Base-by-base conservation (phyloP, 2,113 vertebrate species). In the Ellobius talpinus region DNA sequence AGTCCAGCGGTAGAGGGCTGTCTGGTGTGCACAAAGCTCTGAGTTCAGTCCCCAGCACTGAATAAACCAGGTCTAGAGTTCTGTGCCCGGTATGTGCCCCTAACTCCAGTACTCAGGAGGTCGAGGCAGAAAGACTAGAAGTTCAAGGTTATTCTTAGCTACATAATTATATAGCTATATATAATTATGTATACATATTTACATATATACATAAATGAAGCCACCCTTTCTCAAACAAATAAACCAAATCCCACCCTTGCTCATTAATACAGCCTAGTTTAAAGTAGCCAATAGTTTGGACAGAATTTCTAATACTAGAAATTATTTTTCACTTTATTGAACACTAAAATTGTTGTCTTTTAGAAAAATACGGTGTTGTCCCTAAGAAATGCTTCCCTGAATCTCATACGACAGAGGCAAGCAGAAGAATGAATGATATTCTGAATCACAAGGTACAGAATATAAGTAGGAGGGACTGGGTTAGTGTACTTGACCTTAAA, bases 381-480 rank as follows among this genome's bases (percentile, higher is more conserved):
- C 99, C 99, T 98, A 99, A 99, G 98, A 99, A 99, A 97, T 99
- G 99, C 97, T 99, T 99, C 96, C 99, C 99, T 1, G 99, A 99
- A 98, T 99, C 99, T 65, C 99, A 99, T 90, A 99, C 99, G 93
- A 99, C 99, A 24, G 99, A 99, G 97, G 99, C 99, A 42, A 99
- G 99, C 11, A 99, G 99, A 87, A 99, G 99, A 98, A 99, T 99
- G 99, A 99, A 99, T 19, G 99, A 99, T 97, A 99, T 99, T 98
- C 98, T 99, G 95, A 99, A 99, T 98, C 99, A 99, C 96, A 99
- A 99, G 99, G 99, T 99, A 98, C 74, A 45, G 5, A 23, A 36
- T 36, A 24, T 26, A 21, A 95, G 12, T 33, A 31, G 63, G 24
- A 33, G 13, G 58, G 42, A 36, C 58, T 87, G 58, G 74, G 5